These are phyloP conservation scores for Pachyseris speciosa DNA, from an alignment of 64 coral and sea anemone species.

Conservation along the genomic window DNA sequence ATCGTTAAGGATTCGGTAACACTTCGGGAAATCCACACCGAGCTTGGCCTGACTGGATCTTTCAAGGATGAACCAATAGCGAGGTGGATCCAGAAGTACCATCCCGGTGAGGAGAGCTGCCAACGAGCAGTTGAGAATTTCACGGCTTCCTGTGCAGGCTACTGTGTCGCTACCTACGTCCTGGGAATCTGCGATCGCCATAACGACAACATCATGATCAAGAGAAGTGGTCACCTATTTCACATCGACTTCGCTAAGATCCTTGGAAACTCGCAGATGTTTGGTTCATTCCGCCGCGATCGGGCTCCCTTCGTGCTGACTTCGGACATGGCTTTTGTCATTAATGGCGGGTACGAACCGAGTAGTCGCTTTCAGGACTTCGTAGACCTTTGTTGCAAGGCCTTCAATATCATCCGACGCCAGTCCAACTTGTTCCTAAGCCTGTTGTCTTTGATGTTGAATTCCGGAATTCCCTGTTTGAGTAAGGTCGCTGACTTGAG, in stretches of 20 bases:
- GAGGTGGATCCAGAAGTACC: slow-evolving; percentile 92
- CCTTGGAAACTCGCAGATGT: slow-evolving; percentile 98
- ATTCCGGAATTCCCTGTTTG: slow-evolving; percentile 91
- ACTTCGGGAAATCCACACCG: slow-evolving; percentile 95
- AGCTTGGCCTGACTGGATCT: slow-evolving; percentile 90
- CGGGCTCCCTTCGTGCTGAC: slow-evolving; percentile 96
- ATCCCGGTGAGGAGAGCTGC: slow-evolving; percentile 90
- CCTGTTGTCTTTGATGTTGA: slow-evolving; percentile 94
- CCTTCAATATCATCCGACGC: slow-evolving; percentile 91
- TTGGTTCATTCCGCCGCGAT: slow-evolving; percentile 94
- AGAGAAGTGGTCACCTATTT: slow-evolving; percentile 93
- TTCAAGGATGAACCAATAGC: slow-evolving; percentile 98
- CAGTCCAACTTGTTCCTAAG: slow-evolving; percentile 93
- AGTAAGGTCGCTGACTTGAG: slow-evolving; percentile 78
- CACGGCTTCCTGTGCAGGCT: slow-evolving; percentile 94
- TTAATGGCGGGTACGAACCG: slow-evolving; percentile 95
- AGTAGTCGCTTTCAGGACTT: slow-evolving; percentile 97
- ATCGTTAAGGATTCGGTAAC: slow-evolving; percentile 86
- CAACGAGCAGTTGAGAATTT: slow-evolving; percentile 91
- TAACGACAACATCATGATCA: slow-evolving; percentile 99
- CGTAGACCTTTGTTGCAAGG: slow-evolving; percentile 92
- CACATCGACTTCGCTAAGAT: slow-evolving; percentile 99
- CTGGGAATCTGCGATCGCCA: slow-evolving; percentile 97
- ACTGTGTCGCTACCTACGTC: slow-evolving; percentile 96
- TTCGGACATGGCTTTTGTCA: slow-evolving; percentile 98